These are phyloP conservation scores for Leptonema lineaticorne DNA, from an alignment of 1,140 invertebrate genomes.

Conservation along the genomic window DNA sequence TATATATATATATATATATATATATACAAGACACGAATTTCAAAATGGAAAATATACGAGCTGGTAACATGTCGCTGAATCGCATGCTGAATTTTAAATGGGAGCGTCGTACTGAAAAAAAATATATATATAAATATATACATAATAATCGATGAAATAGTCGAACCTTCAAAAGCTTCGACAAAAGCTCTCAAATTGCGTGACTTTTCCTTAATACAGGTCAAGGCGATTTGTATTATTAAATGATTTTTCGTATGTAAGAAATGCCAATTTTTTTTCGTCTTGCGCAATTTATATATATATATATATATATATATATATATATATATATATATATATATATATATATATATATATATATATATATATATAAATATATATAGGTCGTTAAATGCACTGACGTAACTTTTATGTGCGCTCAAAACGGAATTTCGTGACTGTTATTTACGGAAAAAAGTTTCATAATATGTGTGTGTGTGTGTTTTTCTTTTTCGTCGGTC, in stretches of 20 bases:
- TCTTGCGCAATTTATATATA: constrained; percentile 14
- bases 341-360: not conserved
- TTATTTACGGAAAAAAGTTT: no score
- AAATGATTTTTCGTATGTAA: constrained; percentile 7
- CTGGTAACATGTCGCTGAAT: no score
- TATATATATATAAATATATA: not conserved
- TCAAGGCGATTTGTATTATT: constrained; percentile 16
- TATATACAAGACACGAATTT: no score
- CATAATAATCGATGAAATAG: constrained; percentile 17
- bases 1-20: not conserved
- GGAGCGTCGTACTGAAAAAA: no score
- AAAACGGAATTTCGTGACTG: no score
- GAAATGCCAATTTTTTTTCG: not conserved
- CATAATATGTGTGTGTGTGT: no score
- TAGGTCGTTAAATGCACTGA: not conserved
- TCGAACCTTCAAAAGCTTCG: constrained; percentile 8
- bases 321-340: not conserved
- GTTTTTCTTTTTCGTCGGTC: no score
- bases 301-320: constrained; percentile 14
- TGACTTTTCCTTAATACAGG: constrained; percentile 6
- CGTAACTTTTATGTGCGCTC: no score
- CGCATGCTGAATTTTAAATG: not conserved
- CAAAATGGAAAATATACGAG: no score
- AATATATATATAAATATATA: no score
- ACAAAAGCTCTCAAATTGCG: constrained; percentile 13